Conservation (phyloP, 2,888 invertebrate species). For the Lasioglossum villosulum region DNA sequence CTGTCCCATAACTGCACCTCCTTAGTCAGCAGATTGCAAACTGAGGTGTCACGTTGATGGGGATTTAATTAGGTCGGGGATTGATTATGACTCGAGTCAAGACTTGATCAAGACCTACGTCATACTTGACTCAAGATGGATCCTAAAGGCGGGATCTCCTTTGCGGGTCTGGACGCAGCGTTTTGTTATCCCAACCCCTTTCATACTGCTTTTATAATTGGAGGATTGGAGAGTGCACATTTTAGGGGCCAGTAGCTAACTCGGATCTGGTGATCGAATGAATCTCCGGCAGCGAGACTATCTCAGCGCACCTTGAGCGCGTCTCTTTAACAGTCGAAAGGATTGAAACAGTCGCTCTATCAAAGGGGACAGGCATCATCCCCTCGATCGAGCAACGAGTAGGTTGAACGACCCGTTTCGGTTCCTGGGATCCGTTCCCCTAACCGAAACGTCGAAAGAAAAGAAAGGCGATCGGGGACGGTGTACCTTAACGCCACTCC, state of each 20-base stretch:
- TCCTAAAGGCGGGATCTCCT: too few species aligned
- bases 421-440: conserved; percentile 1
- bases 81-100: too few species aligned
- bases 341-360: conserved; percentile 7
- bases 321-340: conserved; percentile 2
- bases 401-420: conserved; percentile 22
- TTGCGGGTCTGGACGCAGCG: too few species aligned
- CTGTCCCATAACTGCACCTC: neutral
- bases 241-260: neutral
- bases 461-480: conserved; percentile 11
- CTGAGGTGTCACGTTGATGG: neutral
- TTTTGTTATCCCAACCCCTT: too few species aligned
- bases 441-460: conserved; percentile 8
- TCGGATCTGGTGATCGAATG: neutral
- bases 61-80: neutral
- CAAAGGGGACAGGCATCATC: conserved; percentile 15
- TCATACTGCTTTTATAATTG: too few species aligned
- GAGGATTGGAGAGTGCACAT: neutral
- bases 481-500: conserved; percentile 54
- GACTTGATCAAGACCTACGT: neutral
- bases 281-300: neutral
- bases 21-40: neutral
- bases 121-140: too few species aligned
- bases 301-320: neutral
- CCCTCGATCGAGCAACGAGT: conserved; percentile 6